A percentile compares a stretch with the other conserved stretches of the same genome.
Evolutionary conservation across 2,113 vertebrate genomes (phyloP).

Genomic region (Mormyrus lacerda): DNA sequence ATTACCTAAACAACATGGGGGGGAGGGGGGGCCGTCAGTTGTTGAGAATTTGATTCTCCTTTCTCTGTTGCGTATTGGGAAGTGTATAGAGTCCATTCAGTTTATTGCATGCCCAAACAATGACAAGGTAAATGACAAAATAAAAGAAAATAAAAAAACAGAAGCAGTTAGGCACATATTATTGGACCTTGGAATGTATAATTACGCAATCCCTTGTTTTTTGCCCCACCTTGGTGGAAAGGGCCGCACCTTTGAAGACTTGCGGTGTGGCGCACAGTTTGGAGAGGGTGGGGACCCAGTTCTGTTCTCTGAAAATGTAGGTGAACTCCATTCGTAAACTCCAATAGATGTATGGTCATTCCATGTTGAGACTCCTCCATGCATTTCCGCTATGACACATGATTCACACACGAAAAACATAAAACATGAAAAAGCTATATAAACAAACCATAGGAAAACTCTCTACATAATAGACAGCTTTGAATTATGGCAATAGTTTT

Average conservation of each 20-base stretch:
- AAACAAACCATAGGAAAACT: background rate
- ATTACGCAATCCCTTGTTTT: background rate
- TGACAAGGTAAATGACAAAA: conserved; percentile 32
- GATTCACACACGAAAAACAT: background rate
- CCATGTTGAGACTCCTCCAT: background rate
- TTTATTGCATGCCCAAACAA: conserved; percentile 70
- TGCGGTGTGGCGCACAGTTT: background rate
- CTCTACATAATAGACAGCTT: background rate
- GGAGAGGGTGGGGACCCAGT: background rate
- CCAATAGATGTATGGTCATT: background rate
- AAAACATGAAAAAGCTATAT: background rate
- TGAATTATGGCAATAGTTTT: background rate
- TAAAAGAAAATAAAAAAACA: background rate
- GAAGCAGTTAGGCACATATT: conserved; percentile 45
- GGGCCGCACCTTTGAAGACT: background rate
- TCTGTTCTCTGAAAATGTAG: background rate
- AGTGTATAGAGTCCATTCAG: conserved; percentile 55
- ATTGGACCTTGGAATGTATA: conserved; percentile 22
- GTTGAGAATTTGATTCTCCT: background rate
- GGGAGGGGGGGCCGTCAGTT: background rate
- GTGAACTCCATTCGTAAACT: background rate
- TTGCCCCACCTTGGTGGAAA: background rate
- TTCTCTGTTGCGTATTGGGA: conserved; percentile 39
- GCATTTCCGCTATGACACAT: background rate
- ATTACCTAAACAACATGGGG: background rate